A percentile compares a stretch with the other conserved stretches of the same genome.
phyloP scores from a whole-genome alignment of 2,888 invertebrate genomes.

The Nomada fucata region DNA sequence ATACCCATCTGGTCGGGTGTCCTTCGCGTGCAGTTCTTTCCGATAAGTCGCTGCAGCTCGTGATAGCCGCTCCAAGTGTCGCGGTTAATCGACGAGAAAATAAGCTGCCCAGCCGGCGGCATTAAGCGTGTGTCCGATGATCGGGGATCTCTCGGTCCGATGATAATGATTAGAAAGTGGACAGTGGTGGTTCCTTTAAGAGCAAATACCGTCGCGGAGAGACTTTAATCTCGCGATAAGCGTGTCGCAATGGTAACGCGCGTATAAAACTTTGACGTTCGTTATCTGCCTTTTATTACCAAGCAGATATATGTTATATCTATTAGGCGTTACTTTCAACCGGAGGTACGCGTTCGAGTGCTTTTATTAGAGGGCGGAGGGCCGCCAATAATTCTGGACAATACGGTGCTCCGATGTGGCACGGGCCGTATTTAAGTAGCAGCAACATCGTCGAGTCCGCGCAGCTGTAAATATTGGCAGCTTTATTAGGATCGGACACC shows the following conservation, averaged over 20 bases:
- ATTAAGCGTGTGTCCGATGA: slow-evolving; percentile 17
- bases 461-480: no score
- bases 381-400: slow-evolving; percentile 9
- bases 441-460: no score
- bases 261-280: background rate
- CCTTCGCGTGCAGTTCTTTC: slow-evolving; percentile 30
- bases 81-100: slow-evolving; percentile 4
- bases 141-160: background rate
- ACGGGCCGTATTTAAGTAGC: no score
- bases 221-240: background rate
- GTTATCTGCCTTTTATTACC: background rate
- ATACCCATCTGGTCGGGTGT: slow-evolving; percentile 49
- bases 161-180: slow-evolving; percentile 27
- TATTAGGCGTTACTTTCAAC: no score
- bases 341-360: background rate
- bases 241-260: background rate
- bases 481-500: background rate
- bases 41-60: slow-evolving; percentile 31
- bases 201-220: background rate
- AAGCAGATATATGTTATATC: no score
- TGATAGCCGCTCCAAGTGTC: slow-evolving; percentile 3
- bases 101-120: background rate
- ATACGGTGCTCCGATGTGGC: background rate
- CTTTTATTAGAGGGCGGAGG: background rate
- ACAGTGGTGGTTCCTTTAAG: background rate